Conservation (phyloP, 2,113 vertebrate species). For the Lagenorhynchus albirostris region DNA sequence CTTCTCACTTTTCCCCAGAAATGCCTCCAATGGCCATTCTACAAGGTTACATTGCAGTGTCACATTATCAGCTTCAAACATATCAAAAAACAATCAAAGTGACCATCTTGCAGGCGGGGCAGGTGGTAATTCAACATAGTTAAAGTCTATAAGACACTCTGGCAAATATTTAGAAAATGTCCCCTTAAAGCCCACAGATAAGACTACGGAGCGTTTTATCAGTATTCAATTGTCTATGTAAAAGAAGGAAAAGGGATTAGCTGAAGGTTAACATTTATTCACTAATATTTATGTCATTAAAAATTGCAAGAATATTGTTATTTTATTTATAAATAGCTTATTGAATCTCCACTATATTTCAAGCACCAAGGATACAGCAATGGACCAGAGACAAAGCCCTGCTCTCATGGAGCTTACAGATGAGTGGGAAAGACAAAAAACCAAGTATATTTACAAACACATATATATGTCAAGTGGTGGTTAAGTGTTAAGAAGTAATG, state of each 20-base stretch:
- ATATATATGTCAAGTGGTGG: background rate
- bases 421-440: background rate
- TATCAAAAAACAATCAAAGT: background rate
- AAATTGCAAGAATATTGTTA: background rate
- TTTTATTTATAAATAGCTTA: background rate
- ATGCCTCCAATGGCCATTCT: background rate
- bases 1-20: background rate
- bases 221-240: background rate
- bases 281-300: background rate
- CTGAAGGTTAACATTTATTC: background rate
- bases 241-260: background rate
- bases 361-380: background rate
- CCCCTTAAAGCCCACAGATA: background rate
- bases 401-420: background rate
- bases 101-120: accelerated
- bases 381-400: background rate
- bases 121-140: background rate
- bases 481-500: background rate
- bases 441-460: background rate
- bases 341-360: background rate
- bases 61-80: background rate
- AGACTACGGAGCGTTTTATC: background rate
- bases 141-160: background rate
- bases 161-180: background rate
- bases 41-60: background rate